Conservation (phyloP, 2,888 invertebrate genomes). For the Onchidella celtica region DNA sequence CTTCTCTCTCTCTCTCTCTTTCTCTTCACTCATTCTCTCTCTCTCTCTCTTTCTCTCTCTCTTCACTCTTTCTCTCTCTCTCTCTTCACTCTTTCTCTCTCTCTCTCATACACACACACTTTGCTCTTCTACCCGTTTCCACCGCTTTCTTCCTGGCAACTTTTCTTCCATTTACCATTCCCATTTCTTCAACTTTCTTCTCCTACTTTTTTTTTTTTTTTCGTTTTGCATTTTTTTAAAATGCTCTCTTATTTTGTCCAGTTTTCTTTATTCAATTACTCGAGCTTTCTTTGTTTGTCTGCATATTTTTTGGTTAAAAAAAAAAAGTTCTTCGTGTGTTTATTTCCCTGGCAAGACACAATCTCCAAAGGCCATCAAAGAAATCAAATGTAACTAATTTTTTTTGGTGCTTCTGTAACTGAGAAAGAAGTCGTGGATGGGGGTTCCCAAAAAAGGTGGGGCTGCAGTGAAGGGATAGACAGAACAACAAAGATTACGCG, state of each 20-base stretch:
- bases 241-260: background rate
- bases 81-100: background rate
- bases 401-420: no score
- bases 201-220: background rate
- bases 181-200: background rate
- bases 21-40: background rate
- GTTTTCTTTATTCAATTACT: background rate
- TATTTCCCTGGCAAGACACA: no score
- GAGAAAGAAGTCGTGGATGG: no score
- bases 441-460: no score
- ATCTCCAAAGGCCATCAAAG: no score
- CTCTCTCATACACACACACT: background rate
- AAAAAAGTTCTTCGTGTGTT: no score
- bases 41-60: background rate
- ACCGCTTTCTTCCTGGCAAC: background rate
- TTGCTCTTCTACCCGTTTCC: background rate
- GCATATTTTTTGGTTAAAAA: background rate
- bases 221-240: background rate
- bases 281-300: background rate
- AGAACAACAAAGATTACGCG: no score
- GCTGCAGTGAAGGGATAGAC: no score
- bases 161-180: background rate
- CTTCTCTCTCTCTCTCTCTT: background rate
- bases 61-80: conserved; percentile 19
- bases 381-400: no score